Conservation (phyloP, 2,888 invertebrate genomes). For the Ophion obscuratus region DNA sequence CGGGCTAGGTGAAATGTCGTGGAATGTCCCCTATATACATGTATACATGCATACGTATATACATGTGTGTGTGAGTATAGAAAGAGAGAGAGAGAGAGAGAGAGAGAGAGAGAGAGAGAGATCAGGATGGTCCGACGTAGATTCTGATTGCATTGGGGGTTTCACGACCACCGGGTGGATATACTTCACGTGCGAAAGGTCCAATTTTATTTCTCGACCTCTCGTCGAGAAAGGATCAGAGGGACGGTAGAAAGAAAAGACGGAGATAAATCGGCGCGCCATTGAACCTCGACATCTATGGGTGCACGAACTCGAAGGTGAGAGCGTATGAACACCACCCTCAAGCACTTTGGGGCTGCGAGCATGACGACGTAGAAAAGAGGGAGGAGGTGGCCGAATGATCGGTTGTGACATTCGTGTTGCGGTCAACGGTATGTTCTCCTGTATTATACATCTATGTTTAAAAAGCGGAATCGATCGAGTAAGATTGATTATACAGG, state of each 20-base stretch:
- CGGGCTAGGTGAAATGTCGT: too few relatives aligned
- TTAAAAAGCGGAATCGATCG: slow-evolving; percentile 1
- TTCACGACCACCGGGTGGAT: slow-evolving; percentile 62
- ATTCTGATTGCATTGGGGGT: slow-evolving; percentile 68
- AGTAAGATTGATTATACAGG: slow-evolving; percentile 23
- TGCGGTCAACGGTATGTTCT: slow-evolving; percentile 40
- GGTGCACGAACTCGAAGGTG: slow-evolving; percentile 7
- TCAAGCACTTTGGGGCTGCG: slow-evolving; percentile 25
- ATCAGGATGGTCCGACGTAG: slow-evolving; percentile 41
- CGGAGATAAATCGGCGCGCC: slow-evolving; percentile 5
- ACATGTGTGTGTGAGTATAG: too few relatives aligned
- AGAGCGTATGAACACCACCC: slow-evolving; percentile 11
- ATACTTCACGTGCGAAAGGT: slow-evolving; percentile 60
- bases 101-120: background rate
- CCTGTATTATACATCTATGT: slow-evolving; percentile 4
- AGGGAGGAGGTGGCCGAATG: slow-evolving; percentile 9
- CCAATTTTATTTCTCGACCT: slow-evolving; percentile 67
- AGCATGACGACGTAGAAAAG: slow-evolving; percentile 19
- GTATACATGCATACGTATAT: too few relatives aligned
- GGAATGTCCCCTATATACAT: too few relatives aligned
- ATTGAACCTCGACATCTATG: slow-evolving; percentile 21
- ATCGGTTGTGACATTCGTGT: slow-evolving; percentile 34
- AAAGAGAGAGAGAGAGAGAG: too few relatives aligned
- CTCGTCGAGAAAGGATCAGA: slow-evolving; percentile 37
- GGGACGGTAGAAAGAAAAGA: slow-evolving; percentile 12